Evolutionary conservation across 1,140 invertebrate species (phyloP), one percentile per base, ranked within the genome.

Genomic region (Thrips palmi): DNA sequence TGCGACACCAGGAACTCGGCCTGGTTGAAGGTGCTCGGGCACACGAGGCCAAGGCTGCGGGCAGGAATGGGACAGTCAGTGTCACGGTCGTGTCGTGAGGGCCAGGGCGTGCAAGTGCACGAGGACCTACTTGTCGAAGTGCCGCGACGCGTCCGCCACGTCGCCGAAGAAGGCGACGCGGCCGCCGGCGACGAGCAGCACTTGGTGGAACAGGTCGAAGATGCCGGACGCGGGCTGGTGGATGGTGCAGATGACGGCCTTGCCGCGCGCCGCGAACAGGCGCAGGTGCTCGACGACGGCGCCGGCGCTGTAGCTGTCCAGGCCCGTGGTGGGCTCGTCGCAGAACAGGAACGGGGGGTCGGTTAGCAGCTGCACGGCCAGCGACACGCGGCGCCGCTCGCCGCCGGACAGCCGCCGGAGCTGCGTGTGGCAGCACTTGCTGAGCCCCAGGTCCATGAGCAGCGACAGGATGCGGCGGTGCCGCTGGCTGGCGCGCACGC

Each of bases 331-430:
- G 3, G 92, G 89, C 52, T 97, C 93, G 53, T 97, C 93, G 53
- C 91, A 87, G 56, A 97, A 94, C 41, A 97, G 57, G 20, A 97
- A 63, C 2, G 82, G 74, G 0, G 92, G 92, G 62, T 96, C 82
- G 8, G 85, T 93, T 12, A 97, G 52, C 14, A 96, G 61, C 79
- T 91, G 82, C 30, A 81, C 76, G 27, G 84, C 88, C 46, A 93
- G 67, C 1, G 84, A 72, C 5, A 93, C 62, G 47, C 84, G 63
- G 53, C 87, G 88, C 48, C 72, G 72, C 54, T 94, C 87, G 1
- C 89, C 89, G 2, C 86, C 84, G 2, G 86, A 92, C 46, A 65
- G 60, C 40, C 58, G 60, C 46, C 59, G 74, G 45, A 74, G 68
- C 66, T 55, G 74, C 5, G 78, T 79, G 37, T 67, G 55, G 1